Evolutionary conservation across 2,113 vertebrate species (phyloP).

Genomic region (Scopus umbretta): DNA sequence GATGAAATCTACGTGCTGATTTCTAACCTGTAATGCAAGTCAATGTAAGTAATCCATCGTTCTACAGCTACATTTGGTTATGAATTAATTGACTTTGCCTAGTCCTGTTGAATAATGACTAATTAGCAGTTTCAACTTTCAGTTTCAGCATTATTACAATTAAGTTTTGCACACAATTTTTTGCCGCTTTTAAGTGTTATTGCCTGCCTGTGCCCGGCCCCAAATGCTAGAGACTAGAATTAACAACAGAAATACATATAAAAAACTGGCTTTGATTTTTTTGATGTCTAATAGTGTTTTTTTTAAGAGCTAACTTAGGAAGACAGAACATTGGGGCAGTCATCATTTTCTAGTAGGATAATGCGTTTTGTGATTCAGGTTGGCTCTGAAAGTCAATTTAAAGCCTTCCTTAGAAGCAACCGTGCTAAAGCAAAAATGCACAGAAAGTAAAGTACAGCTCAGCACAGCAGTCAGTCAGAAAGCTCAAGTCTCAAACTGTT

Average conservation of each 20-base stretch:
- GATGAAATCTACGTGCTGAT: neutral
- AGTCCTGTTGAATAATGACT: neutral
- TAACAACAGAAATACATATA: neutral
- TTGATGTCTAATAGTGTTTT: neutral
- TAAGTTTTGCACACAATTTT: neutral
- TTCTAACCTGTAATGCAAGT: neutral
- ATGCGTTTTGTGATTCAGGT: neutral
- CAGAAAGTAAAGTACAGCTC: neutral
- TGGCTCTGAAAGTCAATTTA: neutral
- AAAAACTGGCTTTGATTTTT: neutral
- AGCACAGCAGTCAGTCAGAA: neutral
- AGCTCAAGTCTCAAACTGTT: neutral
- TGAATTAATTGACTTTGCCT: neutral
- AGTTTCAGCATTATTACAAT: neutral
- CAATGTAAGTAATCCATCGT: slow-evolving; percentile 30
- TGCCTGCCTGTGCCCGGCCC: neutral
- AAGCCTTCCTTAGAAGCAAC: neutral
- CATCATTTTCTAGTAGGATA: neutral
- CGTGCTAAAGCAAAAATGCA: neutral
- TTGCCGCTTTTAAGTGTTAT: neutral
- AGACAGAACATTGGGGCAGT: neutral
- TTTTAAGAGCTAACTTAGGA: neutral
- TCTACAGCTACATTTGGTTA: neutral
- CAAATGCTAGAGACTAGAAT: neutral
- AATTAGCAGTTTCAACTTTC: neutral